Evolutionary conservation across 1,140 invertebrate genomes (phyloP).

Genomic region (Drosophila rufa): DNA sequence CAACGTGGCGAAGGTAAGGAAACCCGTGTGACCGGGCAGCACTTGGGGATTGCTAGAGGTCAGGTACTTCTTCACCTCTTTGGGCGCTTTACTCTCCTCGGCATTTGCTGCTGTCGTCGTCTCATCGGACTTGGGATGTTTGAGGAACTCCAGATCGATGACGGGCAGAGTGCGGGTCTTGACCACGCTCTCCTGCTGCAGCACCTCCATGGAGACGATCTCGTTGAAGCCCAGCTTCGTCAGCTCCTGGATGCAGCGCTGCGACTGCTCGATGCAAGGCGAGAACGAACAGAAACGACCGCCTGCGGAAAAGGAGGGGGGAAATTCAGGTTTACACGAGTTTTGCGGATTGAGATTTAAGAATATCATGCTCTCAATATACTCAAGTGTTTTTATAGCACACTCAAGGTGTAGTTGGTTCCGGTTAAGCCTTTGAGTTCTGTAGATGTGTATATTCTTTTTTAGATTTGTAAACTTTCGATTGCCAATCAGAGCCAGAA

Average conservation of each 20-base stretch:
- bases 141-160: constrained; percentile 89
- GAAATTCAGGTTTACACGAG: constrained; percentile 21
- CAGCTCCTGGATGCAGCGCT: constrained; percentile 92
- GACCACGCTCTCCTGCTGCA: constrained; percentile 93
- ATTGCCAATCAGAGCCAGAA: no score
- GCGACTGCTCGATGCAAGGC: constrained; percentile 99
- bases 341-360: neutral
- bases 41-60: constrained; percentile 89
- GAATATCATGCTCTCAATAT: neutral
- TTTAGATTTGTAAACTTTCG: no score
- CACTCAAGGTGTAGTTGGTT: neutral
- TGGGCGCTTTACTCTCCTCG: constrained; percentile 67
- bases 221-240: constrained; percentile 91
- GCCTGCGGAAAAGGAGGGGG: constrained; percentile 87
- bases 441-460: no score
- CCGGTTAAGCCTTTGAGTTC: neutral
- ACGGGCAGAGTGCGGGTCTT: constrained; percentile 90
- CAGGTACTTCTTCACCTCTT: constrained; percentile 87
- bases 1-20: constrained; percentile 95
- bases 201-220: constrained; percentile 94
- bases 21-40: constrained; percentile 96
- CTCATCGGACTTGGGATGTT: constrained; percentile 85
- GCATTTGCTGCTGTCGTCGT: constrained; percentile 13
- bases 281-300: constrained; percentile 98
- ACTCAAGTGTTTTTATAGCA: constrained; percentile 7